Percentiles rank a stretch among this genome's conserved stretches.
These are phyloP conservation scores for Mormoops blainvillei DNA, from an alignment of 2,113 vertebrate species.

Conservation along the genomic window DNA sequence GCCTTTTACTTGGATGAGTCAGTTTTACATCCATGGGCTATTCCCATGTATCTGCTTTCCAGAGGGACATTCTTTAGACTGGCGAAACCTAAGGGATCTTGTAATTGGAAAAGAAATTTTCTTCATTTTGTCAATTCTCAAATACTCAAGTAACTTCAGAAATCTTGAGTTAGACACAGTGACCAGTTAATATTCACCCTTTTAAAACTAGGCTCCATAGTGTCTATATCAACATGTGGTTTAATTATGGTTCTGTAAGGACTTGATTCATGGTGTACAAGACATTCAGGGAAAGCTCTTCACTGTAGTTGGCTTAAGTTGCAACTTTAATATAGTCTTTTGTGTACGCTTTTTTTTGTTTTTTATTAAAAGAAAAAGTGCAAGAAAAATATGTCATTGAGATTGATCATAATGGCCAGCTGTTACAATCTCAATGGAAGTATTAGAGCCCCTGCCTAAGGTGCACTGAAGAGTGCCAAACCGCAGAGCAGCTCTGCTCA, in stretches of 20 bases:
- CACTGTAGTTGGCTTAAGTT: conserved; percentile 55
- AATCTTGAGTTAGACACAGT: not conserved
- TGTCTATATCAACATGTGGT: not conserved
- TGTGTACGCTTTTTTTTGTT: conserved; percentile 49
- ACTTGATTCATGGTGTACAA: conserved; percentile 50
- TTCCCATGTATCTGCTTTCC: not conserved
- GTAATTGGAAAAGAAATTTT: not conserved
- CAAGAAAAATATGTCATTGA: conserved; percentile 78
- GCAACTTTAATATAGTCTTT: conserved; percentile 71
- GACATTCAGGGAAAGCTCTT: conserved; percentile 38
- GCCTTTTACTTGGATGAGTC: not conserved
- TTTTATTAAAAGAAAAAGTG: conserved; percentile 78
- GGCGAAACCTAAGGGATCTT: not conserved
- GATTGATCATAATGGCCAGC: conserved; percentile 82
- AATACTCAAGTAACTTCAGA: not conserved
- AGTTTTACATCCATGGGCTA: not conserved
- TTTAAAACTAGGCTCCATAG: not conserved
- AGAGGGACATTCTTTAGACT: not conserved
- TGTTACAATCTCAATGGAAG: conserved; percentile 80
- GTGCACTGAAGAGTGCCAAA: conserved; percentile 79
- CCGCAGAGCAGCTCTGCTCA: conserved; percentile 80
- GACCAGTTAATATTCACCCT: not conserved
- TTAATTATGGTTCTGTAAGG: conserved; percentile 10
- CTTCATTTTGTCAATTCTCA: not conserved
- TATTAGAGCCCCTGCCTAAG: conserved; percentile 79